Evolutionary conservation across 2,888 invertebrate genomes (phyloP), one percentile per base, ranked within the genome.

Genomic region (Bellardia pandia): DNA sequence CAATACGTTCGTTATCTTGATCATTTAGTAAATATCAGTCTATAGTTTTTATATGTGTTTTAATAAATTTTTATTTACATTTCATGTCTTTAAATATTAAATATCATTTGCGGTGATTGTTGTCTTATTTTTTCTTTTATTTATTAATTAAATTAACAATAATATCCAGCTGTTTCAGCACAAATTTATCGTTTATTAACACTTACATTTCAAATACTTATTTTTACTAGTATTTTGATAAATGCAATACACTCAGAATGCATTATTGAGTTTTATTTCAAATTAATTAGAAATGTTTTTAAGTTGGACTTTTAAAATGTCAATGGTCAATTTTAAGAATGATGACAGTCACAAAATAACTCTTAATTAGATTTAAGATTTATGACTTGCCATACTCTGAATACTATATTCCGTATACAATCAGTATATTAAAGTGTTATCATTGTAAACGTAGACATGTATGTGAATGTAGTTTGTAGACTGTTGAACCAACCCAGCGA

Each of bases 121-220:
- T 53, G 37, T 13, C 16, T 11, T 37, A 37, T 16, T 71, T 53
- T n/a, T 37, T 11, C 13, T 53, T 62, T 76, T 60, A 76, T 77
- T 64, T 45, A 62, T 83, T 76, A 71, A 51, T 77, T 83, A 83
- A 83, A 83, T 77, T 83, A 64, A 69, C 71, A 83, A 83, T 83
- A 77, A 71, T 56, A 62, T 83, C 83, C 64, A 53, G 76, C 76
- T 83, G 83, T 45, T 71, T 53, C 8, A 13, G 51, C 48, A 64
- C 7, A 76, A 16, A 11, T 37, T 64, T 48, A 76, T 76, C 13
- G 6, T 13, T 56, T 62, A 45, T 58, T 14, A 56, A 42, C 48
- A 37, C 45, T 45, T 33, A 48, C 9, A n/a, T 48, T 48, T 51
- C 9, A 8, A n/a, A 53, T 53, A 53, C 53, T 53, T 40, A 16